These are phyloP conservation scores for Boleophthalmus pectinirostris DNA, from an alignment of 2,113 vertebrate genomes.

Conservation along the genomic window DNA sequence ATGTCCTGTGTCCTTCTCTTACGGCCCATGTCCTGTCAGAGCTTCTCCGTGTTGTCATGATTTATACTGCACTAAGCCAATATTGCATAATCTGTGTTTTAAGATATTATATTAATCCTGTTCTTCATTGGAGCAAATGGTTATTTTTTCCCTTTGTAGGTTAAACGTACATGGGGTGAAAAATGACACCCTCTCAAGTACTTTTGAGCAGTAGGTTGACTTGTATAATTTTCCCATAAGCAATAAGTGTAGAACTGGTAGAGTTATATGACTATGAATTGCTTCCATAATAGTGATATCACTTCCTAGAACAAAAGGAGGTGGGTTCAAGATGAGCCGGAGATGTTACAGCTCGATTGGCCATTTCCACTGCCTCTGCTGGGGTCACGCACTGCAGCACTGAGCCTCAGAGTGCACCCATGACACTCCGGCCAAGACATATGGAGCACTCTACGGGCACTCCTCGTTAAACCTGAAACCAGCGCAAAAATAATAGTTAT, in stretches of 20 bases:
- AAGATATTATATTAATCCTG: constrained; percentile 67
- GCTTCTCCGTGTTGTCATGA: constrained; percentile 44
- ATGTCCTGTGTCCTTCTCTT: constrained; percentile 42
- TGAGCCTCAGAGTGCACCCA: constrained; percentile 80
- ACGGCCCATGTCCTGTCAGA: constrained; percentile 38
- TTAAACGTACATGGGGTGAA: constrained; percentile 71
- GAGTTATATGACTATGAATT: constrained; percentile 76
- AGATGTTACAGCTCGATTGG: constrained; percentile 78
- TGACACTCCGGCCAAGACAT: constrained; percentile 84
- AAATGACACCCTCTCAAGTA: constrained; percentile 76
- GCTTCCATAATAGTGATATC: constrained; percentile 77
- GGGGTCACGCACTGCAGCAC: constrained; percentile 83
- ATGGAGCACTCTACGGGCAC: constrained; percentile 84
- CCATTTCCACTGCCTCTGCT: constrained; percentile 82
- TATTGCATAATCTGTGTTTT: constrained; percentile 68
- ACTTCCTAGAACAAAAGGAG: constrained; percentile 78
- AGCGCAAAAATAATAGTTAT: constrained; percentile 92
- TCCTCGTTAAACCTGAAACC: constrained; percentile 82
- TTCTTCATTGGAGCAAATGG: constrained; percentile 45
- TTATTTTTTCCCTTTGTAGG: constrained; percentile 55
- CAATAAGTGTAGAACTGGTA: constrained; percentile 75
- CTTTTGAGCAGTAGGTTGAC: constrained; percentile 65
- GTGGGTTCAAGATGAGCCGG: constrained; percentile 51
- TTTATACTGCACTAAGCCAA: constrained; percentile 65
- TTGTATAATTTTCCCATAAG: constrained; percentile 84